These are phyloP conservation scores for Eciton burchellii DNA, from an alignment of 1,140 invertebrate species.

Conservation along the genomic window DNA sequence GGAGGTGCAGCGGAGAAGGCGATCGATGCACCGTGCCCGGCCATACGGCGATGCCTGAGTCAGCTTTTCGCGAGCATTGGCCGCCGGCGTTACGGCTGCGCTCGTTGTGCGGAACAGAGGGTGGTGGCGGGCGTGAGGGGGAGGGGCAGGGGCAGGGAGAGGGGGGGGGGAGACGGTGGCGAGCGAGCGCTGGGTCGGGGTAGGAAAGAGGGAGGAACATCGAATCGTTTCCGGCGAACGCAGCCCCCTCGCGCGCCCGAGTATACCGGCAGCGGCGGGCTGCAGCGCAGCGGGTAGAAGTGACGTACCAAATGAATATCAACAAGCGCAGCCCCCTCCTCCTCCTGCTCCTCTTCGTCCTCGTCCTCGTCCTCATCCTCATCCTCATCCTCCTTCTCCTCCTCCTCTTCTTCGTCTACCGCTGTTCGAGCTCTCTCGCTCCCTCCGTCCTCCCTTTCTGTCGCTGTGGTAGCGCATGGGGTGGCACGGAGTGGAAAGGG, in stretches of 20 bases:
- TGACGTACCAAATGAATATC: constrained; percentile 76
- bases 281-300: constrained; percentile 69
- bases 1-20: constrained; percentile 75
- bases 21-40: constrained; percentile 77
- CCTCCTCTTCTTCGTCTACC: neutral
- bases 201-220: constrained; percentile 61
- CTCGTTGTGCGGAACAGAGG: constrained; percentile 68
- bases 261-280: constrained; percentile 62
- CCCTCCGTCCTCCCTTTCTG: neutral
- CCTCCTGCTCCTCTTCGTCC: constrained; percentile 7
- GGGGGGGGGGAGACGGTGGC: too few species aligned
- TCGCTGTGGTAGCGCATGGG: constrained; percentile 25
- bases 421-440: neutral
- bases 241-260: constrained; percentile 62
- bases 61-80: constrained; percentile 76
- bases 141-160: neutral
- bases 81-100: constrained; percentile 73
- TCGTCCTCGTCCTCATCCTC: neutral
- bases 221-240: constrained; percentile 73
- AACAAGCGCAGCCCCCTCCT: constrained; percentile 72
- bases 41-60: constrained; percentile 75
- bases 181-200: constrained; percentile 24
- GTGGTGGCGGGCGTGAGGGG: constrained; percentile 23
- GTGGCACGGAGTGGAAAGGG: neutral
- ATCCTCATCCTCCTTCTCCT: neutral